Evolutionary conservation across 1,140 invertebrate genomes (phyloP).

Genomic region (Xylocopa sonorina): DNA sequence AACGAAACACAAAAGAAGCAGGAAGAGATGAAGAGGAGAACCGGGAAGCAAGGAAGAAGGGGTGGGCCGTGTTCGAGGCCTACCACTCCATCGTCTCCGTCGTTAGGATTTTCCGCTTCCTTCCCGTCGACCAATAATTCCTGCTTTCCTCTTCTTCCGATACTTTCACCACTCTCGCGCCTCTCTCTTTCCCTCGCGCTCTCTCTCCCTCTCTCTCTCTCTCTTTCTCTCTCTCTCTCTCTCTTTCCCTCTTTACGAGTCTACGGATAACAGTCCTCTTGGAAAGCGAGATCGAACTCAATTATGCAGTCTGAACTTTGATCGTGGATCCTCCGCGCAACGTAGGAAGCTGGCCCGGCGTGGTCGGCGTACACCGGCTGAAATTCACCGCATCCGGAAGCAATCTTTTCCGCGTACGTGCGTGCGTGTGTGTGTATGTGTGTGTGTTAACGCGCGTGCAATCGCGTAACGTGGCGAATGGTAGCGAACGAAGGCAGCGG

Average conservation of each 20-base stretch:
- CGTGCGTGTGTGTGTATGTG: neutral
- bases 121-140: neutral
- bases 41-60: slow-evolving; percentile 9
- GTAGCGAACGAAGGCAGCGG: neutral
- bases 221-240: neutral
- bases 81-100: slow-evolving; percentile 50
- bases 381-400: slow-evolving; percentile 40
- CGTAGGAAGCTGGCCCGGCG: neutral
- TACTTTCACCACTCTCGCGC: neutral
- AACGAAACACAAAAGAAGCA: neutral
- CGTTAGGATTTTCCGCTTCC: slow-evolving; percentile 24
- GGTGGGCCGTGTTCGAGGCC: slow-evolving; percentile 31
- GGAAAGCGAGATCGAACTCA: neutral
- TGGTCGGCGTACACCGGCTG: slow-evolving; percentile 34
- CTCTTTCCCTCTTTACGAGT: too few species aligned
- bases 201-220: neutral
- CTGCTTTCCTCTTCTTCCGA: slow-evolving; percentile 6
- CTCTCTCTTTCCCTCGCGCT: neutral
- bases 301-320: neutral
- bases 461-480: neutral
- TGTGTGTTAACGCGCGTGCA: slow-evolving; percentile 9
- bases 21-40: neutral
- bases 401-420: slow-evolving; percentile 21
- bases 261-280: neutral
- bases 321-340: neutral